Evolutionary conservation across 2,888 invertebrate genomes (phyloP), one percentile per base, ranked within the genome.

Genomic region (Thalpophila matura): DNA sequence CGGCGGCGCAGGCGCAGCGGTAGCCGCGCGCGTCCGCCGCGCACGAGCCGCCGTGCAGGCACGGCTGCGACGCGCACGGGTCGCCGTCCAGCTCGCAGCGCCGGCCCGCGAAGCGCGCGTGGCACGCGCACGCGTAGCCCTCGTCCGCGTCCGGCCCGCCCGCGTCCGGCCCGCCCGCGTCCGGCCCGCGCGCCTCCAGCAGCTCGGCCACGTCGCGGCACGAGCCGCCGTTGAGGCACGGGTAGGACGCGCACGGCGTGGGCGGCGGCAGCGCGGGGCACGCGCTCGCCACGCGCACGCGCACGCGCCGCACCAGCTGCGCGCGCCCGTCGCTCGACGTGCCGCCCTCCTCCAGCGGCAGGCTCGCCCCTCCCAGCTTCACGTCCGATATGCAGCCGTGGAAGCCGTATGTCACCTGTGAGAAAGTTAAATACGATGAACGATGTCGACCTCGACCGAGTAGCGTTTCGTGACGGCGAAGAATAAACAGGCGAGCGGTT

Each of bases 371-470:
- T 56, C 97, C 97, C 49, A 99, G 96, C 61, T 96, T 95, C 27
- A 99, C 96, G 82, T 98, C 98, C 63, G 98, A 97, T 96, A 99
- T 97, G 88, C 99, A 99, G 1, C 99, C 99, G 58, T 97, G 95
- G 88, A 99, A 99, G 0, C 99, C 99, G 68, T 97, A 95, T 45
- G 97, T 97, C 47, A 98, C 96, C 90, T 98, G 97, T 12, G 12
- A n/a, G n/a, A n/a, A 27, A 18, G 20, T 14, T 2, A 6, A 16
- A 43, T 7, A 33, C 12, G 40, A 9, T 37, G 2, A 14, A 7
- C 14, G 16, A 0, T 12, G 16, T 12, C 38, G 31, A 12, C 7
- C 1, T 24, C 12, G n/a, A 2, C 3, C 3, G 18, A 22, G 9
- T 6, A 16, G 20, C 16, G 16, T 2, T 31, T 5, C 9, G 7